Conservation (phyloP, 2,888 invertebrate genomes). For the Trachelus iudaicus region DNA sequence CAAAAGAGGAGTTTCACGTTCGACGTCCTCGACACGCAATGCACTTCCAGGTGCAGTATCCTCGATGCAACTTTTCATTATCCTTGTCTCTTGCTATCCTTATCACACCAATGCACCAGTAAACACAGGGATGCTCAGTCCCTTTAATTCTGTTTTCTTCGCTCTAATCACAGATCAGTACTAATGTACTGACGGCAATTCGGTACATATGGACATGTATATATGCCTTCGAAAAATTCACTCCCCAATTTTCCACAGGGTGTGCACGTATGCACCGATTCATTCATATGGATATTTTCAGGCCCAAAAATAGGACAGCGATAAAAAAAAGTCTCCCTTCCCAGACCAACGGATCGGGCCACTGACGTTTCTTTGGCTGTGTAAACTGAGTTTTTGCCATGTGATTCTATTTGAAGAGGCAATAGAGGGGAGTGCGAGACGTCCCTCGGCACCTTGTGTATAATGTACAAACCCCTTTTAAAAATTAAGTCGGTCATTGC, state of each 20-base stretch:
- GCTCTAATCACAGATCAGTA: not conserved
- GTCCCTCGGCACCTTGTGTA: not conserved
- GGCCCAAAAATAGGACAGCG: not conserved
- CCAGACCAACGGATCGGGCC: not conserved
- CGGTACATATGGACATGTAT: too few species aligned
- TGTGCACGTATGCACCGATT: too few species aligned
- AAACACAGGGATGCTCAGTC: too few species aligned
- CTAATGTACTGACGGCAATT: not conserved
- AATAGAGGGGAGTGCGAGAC: not conserved
- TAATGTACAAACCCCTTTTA: slow-evolving; percentile 7
- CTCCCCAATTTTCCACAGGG: too few species aligned
- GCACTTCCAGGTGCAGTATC: slow-evolving; percentile 9
- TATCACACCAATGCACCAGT: not conserved
- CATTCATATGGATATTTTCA: not conserved
- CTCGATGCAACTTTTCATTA: not conserved
- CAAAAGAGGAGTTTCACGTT: slow-evolving; percentile 16
- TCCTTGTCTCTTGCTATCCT: not conserved
- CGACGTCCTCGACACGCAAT: slow-evolving; percentile 28
- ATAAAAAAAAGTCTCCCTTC: not conserved
- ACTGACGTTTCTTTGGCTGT: slow-evolving; percentile 6
- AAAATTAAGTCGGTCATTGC: slow-evolving; percentile 9
- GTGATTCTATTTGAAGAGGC: slow-evolving; percentile 1
- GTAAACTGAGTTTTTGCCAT: slow-evolving; percentile 9
- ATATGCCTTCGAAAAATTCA: too few species aligned
- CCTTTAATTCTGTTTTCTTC: too few species aligned